Evolutionary conservation across 1,140 invertebrate species (phyloP).

Genomic region (Aphelinus certus): DNA sequence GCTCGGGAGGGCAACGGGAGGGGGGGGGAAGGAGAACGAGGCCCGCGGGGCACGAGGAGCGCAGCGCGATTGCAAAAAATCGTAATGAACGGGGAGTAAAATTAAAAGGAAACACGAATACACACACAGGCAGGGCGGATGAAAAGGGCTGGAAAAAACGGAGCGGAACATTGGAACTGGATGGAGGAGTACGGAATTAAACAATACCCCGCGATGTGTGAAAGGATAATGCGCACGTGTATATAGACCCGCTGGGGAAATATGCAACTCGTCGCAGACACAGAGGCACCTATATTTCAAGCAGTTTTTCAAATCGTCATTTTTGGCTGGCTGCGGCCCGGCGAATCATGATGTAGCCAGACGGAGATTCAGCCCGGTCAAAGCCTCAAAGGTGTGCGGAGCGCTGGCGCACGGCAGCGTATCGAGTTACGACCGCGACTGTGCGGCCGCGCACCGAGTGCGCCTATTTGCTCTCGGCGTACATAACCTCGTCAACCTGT

Average conservation of each 20-base stretch:
- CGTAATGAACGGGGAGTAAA: neutral
- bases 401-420: neutral
- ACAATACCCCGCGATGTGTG: too few relatives aligned
- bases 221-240: neutral
- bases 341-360: too few relatives aligned
- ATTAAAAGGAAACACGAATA: slow-evolving; percentile 9
- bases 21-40: neutral
- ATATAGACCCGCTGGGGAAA: neutral
- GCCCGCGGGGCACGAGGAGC: neutral
- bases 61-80: slow-evolving; percentile 25
- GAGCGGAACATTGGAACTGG: neutral
- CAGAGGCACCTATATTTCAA: neutral
- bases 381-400: too few relatives aligned
- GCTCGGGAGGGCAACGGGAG: neutral
- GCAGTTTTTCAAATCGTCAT: neutral
- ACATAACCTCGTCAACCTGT: too few relatives aligned
- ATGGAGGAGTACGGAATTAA: neutral
- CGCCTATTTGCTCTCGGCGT: too few relatives aligned
- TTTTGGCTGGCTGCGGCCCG: neutral
- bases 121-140: neutral
- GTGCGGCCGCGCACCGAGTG: neutral
- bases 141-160: neutral
- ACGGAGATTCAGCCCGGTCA: too few relatives aligned
- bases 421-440: neutral
- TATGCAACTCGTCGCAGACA: neutral